Evolutionary conservation across 2,888 invertebrate species (phyloP).

Genomic region (Gastracanthus pulcherrimus): DNA sequence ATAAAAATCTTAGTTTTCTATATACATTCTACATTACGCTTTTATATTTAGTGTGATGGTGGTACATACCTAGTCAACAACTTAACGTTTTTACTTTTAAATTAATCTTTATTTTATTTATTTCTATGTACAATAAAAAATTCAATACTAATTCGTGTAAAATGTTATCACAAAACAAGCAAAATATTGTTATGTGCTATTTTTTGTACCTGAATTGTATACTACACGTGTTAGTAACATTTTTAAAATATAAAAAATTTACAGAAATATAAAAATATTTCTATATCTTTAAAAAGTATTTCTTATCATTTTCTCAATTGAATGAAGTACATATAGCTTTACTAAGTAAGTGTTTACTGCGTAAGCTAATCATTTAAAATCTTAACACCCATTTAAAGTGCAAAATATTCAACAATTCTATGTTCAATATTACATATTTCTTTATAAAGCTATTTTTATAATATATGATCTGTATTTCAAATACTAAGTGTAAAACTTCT

Average conservation of each 20-base stretch:
- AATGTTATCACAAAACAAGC: background rate
- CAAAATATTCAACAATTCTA: background rate
- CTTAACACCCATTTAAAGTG: background rate
- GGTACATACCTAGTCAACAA: no score
- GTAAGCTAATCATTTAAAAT: background rate
- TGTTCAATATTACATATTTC: slow-evolving; percentile 1
- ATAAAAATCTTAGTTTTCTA: no score
- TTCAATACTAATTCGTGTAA: slow-evolving; percentile 1
- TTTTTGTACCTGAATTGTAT: background rate
- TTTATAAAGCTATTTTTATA: slow-evolving; percentile 1
- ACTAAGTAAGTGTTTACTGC: background rate
- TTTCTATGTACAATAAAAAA: background rate
- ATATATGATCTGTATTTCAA: slow-evolving; percentile 1
- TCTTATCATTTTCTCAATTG: background rate
- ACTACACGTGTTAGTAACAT: slow-evolving; percentile 1
- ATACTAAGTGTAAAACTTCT: slow-evolving; percentile 1
- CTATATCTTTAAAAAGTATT: background rate
- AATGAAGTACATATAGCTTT: background rate
- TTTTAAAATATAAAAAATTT: background rate
- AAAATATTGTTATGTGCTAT: background rate
- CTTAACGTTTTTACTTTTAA: background rate
- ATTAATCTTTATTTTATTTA: background rate
- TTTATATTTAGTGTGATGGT: no score
- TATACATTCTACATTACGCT: background rate
- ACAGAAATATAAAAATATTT: slow-evolving; percentile 14